Percentiles rank a stretch among this genome's conserved stretches.
Evolutionary conservation across 2,797 vertebrate genomes (phyloP).

Genomic region (Myotis myotis): DNA sequence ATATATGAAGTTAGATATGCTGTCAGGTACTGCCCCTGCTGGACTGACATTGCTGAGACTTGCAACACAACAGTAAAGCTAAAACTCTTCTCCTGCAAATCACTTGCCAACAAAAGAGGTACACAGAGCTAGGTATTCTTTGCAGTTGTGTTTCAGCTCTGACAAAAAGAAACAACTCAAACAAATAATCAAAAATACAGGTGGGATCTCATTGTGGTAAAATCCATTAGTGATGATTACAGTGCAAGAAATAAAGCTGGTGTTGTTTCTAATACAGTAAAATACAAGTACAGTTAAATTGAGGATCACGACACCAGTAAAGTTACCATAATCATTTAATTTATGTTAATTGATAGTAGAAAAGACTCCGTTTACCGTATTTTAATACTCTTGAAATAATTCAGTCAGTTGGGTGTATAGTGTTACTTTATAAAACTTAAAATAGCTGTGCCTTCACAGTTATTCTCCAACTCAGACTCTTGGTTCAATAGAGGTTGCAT

Average conservation of each 20-base stretch:
- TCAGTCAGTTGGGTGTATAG: background rate
- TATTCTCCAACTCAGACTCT: background rate
- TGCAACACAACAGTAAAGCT: constrained; percentile 5
- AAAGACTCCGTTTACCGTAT: background rate
- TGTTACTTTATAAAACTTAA: constrained; percentile 20
- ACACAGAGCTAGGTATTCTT: constrained; percentile 66
- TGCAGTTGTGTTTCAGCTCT: constrained; percentile 72
- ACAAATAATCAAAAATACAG: constrained; percentile 70
- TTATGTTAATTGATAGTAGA: constrained; percentile 53
- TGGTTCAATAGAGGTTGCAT: background rate
- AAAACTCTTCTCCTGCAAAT: constrained; percentile 27
- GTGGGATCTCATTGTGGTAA: constrained; percentile 35
- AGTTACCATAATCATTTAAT: constrained; percentile 20
- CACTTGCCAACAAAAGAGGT: constrained; percentile 73
- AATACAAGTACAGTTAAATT: background rate
- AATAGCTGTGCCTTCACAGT: background rate
- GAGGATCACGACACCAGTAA: background rate
- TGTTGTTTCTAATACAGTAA: background rate
- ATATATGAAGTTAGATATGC: constrained; percentile 44
- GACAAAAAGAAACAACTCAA: constrained; percentile 78
- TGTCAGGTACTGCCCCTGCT: constrained; percentile 20
- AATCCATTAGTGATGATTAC: constrained; percentile 51
- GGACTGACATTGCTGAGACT: background rate
- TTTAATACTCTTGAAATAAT: constrained; percentile 25
- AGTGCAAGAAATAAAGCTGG: background rate